Conservation (phyloP, 2,888 invertebrate genomes). For the Cremastobaeus sp. region DNA sequence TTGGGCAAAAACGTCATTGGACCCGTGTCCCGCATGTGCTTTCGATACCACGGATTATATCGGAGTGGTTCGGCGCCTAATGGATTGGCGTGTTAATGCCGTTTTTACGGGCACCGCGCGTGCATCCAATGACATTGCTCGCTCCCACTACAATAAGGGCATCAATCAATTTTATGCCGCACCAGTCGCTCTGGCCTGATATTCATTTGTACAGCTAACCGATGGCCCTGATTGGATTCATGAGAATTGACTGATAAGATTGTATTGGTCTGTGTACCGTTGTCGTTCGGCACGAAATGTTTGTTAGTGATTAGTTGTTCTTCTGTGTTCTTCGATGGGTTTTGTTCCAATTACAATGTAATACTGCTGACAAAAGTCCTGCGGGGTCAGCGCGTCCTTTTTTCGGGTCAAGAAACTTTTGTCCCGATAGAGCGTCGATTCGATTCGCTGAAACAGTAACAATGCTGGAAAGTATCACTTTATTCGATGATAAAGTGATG, state of each 20-base stretch:
- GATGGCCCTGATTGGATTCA: slow-evolving; percentile 13
- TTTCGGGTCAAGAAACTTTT: too few relatives aligned
- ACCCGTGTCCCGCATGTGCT: slow-evolving; percentile 23
- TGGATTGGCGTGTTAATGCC: slow-evolving; percentile 30
- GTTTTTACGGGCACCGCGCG: slow-evolving; percentile 25
- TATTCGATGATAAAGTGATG: too few relatives aligned
- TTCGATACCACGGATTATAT: slow-evolving; percentile 22
- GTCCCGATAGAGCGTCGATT: too few relatives aligned
- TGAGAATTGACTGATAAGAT: slow-evolving; percentile 14
- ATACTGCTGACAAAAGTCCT: too few relatives aligned
- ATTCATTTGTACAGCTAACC: slow-evolving; percentile 23
- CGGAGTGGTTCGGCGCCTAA: slow-evolving; percentile 35
- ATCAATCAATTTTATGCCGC: slow-evolving; percentile 38
- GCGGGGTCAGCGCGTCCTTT: too few relatives aligned
- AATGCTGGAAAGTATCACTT: too few relatives aligned
- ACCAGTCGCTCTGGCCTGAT: slow-evolving; percentile 6
- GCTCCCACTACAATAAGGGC: slow-evolving; percentile 5
- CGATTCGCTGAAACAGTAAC: too few relatives aligned
- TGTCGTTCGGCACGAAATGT: too few relatives aligned
- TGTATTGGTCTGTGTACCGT: too few relatives aligned
- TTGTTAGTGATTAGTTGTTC: too few relatives aligned
- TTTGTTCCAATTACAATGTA: too few relatives aligned
- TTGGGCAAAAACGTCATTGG: slow-evolving; percentile 24
- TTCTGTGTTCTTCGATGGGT: too few relatives aligned
- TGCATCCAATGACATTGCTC: slow-evolving; percentile 21